phyloP scores from a whole-genome alignment of 2,113 vertebrate species.

The Alethe diademata region DNA sequence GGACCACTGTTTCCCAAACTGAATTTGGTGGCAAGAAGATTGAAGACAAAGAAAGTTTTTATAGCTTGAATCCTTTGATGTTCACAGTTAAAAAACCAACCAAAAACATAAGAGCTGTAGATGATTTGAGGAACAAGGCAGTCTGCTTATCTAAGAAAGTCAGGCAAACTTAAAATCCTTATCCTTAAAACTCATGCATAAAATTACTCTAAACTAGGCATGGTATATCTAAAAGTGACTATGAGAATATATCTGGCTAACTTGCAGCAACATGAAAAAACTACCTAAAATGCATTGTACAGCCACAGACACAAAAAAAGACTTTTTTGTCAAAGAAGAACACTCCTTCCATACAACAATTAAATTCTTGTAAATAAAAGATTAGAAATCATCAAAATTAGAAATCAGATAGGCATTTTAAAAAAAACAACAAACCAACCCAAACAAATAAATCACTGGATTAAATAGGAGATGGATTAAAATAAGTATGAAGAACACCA shows the following conservation, averaged over 20 bases:
- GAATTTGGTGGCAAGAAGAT: neutral
- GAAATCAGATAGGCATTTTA: neutral
- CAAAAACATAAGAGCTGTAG: neutral
- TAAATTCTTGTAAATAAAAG: neutral
- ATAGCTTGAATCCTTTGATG: neutral
- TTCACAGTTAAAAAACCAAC: neutral
- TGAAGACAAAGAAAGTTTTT: neutral
- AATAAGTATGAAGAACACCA: neutral
- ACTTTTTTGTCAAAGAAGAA: neutral
- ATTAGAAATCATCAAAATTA: neutral
- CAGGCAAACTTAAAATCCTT: neutral
- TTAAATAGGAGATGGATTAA: neutral
- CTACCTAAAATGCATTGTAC: neutral
- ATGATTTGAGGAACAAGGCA: neutral
- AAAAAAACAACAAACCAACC: neutral
- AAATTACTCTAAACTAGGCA: neutral
- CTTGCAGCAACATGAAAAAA: neutral
- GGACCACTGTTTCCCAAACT: neutral
- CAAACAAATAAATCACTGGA: neutral
- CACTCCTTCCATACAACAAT: neutral
- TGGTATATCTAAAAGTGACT: neutral
- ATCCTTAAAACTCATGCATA: neutral
- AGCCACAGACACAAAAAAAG: neutral
- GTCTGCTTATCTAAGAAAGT: neutral
- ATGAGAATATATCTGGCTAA: neutral